Evolutionary conservation across 2,113 vertebrate genomes (phyloP), one percentile per base, ranked within the genome.

Genomic region (Xenopus tropicalis): DNA sequence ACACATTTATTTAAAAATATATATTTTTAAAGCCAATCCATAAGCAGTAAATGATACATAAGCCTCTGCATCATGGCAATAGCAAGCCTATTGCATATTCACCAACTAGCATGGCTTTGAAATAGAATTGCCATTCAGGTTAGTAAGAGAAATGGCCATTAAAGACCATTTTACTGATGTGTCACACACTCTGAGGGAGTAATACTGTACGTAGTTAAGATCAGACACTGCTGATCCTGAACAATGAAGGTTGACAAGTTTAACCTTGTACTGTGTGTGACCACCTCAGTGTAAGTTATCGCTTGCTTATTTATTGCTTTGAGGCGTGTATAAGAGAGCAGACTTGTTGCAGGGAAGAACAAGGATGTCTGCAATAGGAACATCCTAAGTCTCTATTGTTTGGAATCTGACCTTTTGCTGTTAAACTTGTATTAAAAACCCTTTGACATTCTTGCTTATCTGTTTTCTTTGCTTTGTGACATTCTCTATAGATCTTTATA

Each of bases 191-290:
- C 20, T 14, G 11, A 59, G 57, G 20, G 57, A 24, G 20, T 14
- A 59, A 24, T 59, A 14, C 57, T 59, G 21, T 59, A 24, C 12
- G 23, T 23, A 24, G 57, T 24, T 59, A 59, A 59, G 22, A 59
- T 59, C 22, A 59, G 22, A 59, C 20, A 59, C 57, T 59, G 20
- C 8, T 59, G 14, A 23, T 10, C 11, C 20, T 23, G 22, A 22
- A 24, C 57, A 59, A 59, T 59, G 14, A 59, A 59, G 57, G 57
- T 12, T 59, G 57, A 59, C 11, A 59, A 59, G 20, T 59, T 23
- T 59, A 59, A 23, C 57, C 22, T 22, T 59, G 57, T 59, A 24
- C 20, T 59, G 22, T 59, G 54, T 20, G 57, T 23, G 14, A 24
- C 57, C 12, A 59, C 7, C 11, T 22, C 20, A 59, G 12, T 23